These are phyloP conservation scores for Syngnathoides biaculeatus DNA, from an alignment of 2,113 vertebrate genomes.

Conservation along the genomic window DNA sequence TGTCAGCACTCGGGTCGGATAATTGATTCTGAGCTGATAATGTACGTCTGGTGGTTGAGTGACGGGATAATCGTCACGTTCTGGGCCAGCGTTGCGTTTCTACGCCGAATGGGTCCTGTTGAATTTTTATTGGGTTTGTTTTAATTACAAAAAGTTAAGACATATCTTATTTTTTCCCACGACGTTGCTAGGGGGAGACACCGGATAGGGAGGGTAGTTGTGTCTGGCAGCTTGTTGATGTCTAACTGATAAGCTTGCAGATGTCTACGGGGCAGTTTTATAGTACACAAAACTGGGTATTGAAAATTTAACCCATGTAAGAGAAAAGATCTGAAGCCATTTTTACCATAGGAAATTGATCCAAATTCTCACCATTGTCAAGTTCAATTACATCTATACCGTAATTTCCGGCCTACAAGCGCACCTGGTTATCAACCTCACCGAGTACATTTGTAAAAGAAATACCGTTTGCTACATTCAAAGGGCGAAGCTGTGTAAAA, in stretches of 20 bases:
- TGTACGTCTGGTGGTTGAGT: conserved; percentile 13
- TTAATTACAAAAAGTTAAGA: background rate
- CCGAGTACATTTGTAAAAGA: no score
- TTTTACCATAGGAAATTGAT: no score
- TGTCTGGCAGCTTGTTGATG: conserved; percentile 13
- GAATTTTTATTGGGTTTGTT: background rate
- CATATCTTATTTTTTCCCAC: background rate
- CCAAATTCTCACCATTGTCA: no score
- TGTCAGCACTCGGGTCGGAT: conserved; percentile 37
- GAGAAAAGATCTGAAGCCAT: no score
- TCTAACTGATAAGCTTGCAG: conserved; percentile 19
- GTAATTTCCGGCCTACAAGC: no score
- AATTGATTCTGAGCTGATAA: conserved; percentile 31
- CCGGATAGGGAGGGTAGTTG: conserved; percentile 16
- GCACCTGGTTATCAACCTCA: no score
- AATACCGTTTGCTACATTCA: no score
- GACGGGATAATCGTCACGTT: conserved; percentile 11
- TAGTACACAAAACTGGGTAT: background rate
- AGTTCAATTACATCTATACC: background rate
- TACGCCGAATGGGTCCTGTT: background rate
- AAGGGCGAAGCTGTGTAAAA: no score
- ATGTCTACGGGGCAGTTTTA: conserved; percentile 16
- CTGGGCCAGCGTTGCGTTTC: background rate
- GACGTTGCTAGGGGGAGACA: conserved; percentile 10
- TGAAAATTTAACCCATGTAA: background rate